Conservation (phyloP, 1,140 invertebrate genomes). For the Calliphora vicina region DNA sequence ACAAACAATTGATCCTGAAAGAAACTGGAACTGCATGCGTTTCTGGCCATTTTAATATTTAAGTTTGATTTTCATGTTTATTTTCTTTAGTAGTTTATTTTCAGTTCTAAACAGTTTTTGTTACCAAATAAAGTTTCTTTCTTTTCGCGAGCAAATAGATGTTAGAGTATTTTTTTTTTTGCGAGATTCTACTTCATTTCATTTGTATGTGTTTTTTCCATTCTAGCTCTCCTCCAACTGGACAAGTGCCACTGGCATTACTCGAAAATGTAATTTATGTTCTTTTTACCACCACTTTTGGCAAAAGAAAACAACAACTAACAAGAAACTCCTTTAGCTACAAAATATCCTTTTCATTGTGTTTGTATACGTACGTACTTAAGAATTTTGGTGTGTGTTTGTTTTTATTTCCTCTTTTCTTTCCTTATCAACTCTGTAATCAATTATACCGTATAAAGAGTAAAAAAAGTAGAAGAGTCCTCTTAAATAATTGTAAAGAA, state of each 20-base stretch:
- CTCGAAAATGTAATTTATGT: slow-evolving; percentile 10
- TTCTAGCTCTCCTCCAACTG: background rate
- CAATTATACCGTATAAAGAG: background rate
- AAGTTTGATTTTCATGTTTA: background rate
- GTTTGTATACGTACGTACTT: background rate
- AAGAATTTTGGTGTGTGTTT: background rate
- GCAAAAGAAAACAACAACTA: background rate
- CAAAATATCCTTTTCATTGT: background rate
- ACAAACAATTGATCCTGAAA: background rate
- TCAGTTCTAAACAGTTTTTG: background rate
- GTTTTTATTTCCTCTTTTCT: background rate
- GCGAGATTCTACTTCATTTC: slow-evolving; percentile 1
- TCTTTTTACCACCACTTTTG: background rate
- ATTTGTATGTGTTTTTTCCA: background rate
- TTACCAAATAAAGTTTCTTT: no score
- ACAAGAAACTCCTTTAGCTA: background rate
- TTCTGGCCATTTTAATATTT: background rate
- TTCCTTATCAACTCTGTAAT: background rate
- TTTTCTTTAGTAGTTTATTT: background rate
- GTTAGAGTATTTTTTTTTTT: background rate
- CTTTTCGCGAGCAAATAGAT: no score
- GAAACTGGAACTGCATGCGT: background rate
- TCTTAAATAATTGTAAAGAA: background rate
- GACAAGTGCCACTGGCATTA: slow-evolving; percentile 12
- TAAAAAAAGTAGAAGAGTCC: background rate